Evolutionary conservation across 2,888 invertebrate genomes (phyloP).

Genomic region (Drosophila siamana): DNA sequence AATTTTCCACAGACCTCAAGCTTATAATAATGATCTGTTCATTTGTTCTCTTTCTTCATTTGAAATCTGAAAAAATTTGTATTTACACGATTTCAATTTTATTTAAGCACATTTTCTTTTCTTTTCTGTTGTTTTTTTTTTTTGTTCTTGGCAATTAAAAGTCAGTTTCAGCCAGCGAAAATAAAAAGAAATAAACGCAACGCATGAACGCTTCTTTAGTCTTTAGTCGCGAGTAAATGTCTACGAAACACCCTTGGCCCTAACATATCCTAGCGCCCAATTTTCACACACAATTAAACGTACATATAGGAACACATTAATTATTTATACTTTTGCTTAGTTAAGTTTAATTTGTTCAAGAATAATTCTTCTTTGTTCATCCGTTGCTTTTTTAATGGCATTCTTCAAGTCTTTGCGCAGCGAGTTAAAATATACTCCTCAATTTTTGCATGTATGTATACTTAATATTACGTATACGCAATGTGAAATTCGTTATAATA

Average conservation of each 20-base stretch:
- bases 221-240: neutral
- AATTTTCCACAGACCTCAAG: slow-evolving; percentile 1
- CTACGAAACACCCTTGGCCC: neutral
- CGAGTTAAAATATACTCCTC: too few species aligned
- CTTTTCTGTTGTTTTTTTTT: too few species aligned
- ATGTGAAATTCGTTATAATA: too few species aligned
- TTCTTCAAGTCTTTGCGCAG: too few species aligned
- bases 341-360: too few species aligned
- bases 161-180: neutral
- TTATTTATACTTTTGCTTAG: neutral
- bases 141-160: neutral
- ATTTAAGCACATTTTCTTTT: neutral
- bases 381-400: too few species aligned
- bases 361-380: neutral
- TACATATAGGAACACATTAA: neutral
- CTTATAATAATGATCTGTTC: neutral
- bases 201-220: neutral
- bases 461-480: neutral
- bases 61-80: neutral
- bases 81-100: neutral
- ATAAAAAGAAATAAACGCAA: neutral
- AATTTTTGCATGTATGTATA: too few species aligned
- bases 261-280: neutral
- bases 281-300: slow-evolving; percentile 1
- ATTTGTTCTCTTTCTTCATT: neutral